Evolutionary conservation across 2,797 vertebrate genomes (phyloP).

Genomic region (Gephyroberyx darwinii): DNA sequence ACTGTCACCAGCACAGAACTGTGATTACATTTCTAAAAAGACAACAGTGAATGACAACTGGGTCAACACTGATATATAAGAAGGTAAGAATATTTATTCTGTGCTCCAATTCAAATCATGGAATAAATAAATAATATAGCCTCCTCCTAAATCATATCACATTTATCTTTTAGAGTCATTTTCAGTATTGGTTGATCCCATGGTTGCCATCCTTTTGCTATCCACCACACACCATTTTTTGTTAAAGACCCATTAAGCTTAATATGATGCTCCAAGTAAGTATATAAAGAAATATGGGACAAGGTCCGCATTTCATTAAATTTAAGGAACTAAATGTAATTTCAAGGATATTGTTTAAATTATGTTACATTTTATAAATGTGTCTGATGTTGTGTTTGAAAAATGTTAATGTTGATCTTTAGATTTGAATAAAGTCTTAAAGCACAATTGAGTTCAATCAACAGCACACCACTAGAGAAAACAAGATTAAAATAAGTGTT

Average conservation of each 20-base stretch:
- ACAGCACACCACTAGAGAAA: no score
- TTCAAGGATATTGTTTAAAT: not conserved
- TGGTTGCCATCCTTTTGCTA: not conserved
- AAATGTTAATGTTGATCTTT: no score
- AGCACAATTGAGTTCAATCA: not conserved
- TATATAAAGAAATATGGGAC: not conserved
- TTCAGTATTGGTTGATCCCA: not conserved
- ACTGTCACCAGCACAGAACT: constrained; percentile 43
- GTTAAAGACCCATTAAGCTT: no score
- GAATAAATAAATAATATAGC: not conserved
- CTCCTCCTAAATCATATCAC: not conserved
- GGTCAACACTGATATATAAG: constrained; percentile 18
- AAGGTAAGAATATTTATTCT: not conserved
- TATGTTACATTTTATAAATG: no score
- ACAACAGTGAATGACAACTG: constrained; percentile 48
- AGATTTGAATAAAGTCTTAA: no score
- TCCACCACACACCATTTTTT: not conserved
- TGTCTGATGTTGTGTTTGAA: no score
- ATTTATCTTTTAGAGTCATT: not conserved
- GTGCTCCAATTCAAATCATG: not conserved
- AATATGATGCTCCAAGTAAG: no score
- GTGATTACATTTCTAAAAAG: constrained; percentile 47
- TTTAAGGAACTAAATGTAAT: not conserved
- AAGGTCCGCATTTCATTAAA: not conserved
- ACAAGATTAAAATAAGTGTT: not conserved